These are phyloP conservation scores for Sarcoramphus papa DNA, from an alignment of 2,797 vertebrate genomes.

Conservation along the genomic window DNA sequence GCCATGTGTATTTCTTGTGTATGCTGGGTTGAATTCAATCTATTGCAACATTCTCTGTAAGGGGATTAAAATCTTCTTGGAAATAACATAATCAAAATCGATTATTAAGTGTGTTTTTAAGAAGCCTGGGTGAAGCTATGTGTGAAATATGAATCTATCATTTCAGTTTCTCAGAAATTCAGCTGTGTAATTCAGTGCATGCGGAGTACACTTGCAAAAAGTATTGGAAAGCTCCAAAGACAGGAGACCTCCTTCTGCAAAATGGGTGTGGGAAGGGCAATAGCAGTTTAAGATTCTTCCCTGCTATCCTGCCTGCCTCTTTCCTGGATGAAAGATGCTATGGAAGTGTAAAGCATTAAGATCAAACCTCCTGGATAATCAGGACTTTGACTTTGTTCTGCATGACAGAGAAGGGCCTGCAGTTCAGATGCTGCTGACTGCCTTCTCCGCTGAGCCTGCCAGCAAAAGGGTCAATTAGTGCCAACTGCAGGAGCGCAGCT, in stretches of 20 bases:
- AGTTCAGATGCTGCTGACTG: neutral
- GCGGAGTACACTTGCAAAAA: neutral
- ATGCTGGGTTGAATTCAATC: neutral
- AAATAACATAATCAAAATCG: neutral
- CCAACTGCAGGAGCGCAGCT: neutral
- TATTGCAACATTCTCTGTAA: neutral
- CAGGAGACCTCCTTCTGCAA: neutral
- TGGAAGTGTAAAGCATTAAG: neutral
- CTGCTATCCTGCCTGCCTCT: neutral
- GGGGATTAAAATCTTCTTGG: neutral
- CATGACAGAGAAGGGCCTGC: neutral
- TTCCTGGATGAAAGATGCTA: neutral
- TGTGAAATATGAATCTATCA: neutral
- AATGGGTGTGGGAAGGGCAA: neutral
- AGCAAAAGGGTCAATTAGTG: slow-evolving; percentile 28
- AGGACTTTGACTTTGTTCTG: slow-evolving; percentile 23
- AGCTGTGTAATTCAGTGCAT: neutral
- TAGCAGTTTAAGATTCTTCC: neutral
- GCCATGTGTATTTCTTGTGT: neutral
- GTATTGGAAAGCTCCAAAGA: neutral
- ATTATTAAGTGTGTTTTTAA: neutral
- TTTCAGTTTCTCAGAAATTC: neutral
- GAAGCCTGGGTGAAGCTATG: neutral
- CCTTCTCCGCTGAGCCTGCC: neutral
- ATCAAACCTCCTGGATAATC: slow-evolving; percentile 43